Evolutionary conservation across 2,113 vertebrate species (phyloP), one percentile per base, ranked within the genome.

Genomic region (Saimiri boliviensis): DNA sequence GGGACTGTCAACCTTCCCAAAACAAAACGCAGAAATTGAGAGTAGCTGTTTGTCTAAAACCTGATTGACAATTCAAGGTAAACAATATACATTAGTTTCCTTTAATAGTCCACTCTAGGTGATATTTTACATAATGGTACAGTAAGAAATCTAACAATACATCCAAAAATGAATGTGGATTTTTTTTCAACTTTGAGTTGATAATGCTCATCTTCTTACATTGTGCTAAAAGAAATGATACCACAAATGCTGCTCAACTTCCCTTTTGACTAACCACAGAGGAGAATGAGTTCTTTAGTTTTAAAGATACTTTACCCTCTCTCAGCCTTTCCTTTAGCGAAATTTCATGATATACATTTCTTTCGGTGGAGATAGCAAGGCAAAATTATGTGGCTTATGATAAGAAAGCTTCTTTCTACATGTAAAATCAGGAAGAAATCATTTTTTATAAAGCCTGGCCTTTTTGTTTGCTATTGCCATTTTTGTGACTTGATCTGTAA

Each of bases 401-500:
- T 77, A 42, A 95, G n/a, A 94, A 90, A 92, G 25, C 30, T 73
- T 73, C 6, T 83, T 70, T 92, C 21, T 12, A 25, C 1, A 76
- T 56, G n/a, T n/a, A 40, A 12, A 93, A 77, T 12, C 11, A 47
- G 8, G 23, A 92, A 88, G 25, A 91, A 83, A n/a, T 83, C 73
- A 94, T 45, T 97, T 98, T 87, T 97, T 49, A 95, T 25, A 87
- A 86, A 83, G 49, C 32, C 35, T 97, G 93, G 96, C 32, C 12
- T 96, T 94, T 91, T 76, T 60, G n/a, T 77, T 93, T 86, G 13
- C 70, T 94, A 76, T 58, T 81, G 87, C 74, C 58, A 80, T 97
- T 94, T 95, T 95, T 83, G 45, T 90, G 94, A 97, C 91, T 73
- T 86, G 90, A 93, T 96, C 82, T 96, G 93, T 97, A 97, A 98